Conservation (phyloP, 2,888 invertebrate species). For the Invenusta paracnida region DNA sequence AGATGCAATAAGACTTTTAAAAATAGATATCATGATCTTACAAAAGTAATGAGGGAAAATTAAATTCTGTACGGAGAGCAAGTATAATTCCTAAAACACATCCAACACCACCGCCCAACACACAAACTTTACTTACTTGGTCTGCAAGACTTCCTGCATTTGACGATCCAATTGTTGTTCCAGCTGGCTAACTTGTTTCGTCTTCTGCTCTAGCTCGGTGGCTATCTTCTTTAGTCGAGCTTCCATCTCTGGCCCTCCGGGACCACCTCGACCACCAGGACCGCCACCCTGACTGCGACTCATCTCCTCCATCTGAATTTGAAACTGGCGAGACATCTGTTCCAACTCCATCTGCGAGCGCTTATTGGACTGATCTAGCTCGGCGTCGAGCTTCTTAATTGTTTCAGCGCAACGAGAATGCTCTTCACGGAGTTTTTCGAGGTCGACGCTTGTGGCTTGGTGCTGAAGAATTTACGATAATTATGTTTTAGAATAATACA, state of each 20-base stretch:
- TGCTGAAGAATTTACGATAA: not conserved
- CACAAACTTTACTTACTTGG: conserved; percentile 80
- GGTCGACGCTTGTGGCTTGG: conserved; percentile 40
- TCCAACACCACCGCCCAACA: too few species aligned
- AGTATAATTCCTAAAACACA: too few species aligned
- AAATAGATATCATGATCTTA: too few species aligned
- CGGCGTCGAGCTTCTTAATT: not conserved
- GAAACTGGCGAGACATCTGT: not conserved
- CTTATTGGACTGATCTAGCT: not conserved
- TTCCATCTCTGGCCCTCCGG: not conserved
- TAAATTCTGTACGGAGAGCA: too few species aligned
- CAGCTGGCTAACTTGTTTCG: conserved; percentile 56
- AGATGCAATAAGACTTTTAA: too few species aligned
- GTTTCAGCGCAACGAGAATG: conserved; percentile 39
- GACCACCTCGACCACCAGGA: not conserved
- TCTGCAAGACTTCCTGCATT: conserved; percentile 72
- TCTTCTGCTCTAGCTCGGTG: conserved; percentile 8
- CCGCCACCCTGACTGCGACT: not conserved
- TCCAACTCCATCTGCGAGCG: not conserved
- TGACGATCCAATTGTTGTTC: conserved; percentile 67
- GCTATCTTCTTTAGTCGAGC: not conserved
- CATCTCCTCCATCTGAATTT: not conserved
- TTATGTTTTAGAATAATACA: not conserved
- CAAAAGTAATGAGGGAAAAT: too few species aligned
- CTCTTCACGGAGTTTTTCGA: conserved; percentile 41